These are phyloP conservation scores for Vombatus ursinus DNA, from an alignment of 2,113 vertebrate genomes.

Conservation along the genomic window DNA sequence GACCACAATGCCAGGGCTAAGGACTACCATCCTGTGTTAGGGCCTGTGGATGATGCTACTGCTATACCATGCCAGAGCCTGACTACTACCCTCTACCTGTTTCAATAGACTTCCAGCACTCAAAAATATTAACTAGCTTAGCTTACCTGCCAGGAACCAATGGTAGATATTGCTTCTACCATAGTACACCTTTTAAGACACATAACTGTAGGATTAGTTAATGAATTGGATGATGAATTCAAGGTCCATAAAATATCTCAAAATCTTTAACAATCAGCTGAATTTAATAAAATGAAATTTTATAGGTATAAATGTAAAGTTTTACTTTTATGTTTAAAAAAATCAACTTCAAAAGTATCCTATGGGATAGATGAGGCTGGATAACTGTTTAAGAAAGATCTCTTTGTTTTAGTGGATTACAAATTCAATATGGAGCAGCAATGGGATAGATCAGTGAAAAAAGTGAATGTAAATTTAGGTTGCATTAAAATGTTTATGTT, in stretches of 20 bases:
- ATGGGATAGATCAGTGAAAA: background rate
- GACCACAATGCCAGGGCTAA: background rate
- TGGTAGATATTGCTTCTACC: background rate
- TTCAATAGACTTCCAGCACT: background rate
- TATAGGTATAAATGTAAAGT: background rate
- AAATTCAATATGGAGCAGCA: background rate
- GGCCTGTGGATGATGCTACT: background rate
- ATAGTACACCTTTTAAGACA: background rate
- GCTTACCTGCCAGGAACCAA: background rate
- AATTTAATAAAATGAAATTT: background rate
- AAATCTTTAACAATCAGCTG: background rate
- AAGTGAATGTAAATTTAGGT: background rate
- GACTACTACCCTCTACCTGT: background rate
- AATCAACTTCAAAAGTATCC: background rate
- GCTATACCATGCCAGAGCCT: background rate
- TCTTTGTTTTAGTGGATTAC: background rate
- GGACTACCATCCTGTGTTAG: background rate
- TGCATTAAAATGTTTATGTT: background rate
- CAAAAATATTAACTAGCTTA: background rate
- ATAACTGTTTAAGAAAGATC: too few species aligned
- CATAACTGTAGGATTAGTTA: background rate
- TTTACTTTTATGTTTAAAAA: background rate
- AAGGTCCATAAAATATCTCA: background rate
- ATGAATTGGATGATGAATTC: background rate
- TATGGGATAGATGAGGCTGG: background rate